Evolutionary conservation across 2,797 vertebrate species (phyloP), one percentile per base, ranked within the genome.

Genomic region (Platalea minor): DNA sequence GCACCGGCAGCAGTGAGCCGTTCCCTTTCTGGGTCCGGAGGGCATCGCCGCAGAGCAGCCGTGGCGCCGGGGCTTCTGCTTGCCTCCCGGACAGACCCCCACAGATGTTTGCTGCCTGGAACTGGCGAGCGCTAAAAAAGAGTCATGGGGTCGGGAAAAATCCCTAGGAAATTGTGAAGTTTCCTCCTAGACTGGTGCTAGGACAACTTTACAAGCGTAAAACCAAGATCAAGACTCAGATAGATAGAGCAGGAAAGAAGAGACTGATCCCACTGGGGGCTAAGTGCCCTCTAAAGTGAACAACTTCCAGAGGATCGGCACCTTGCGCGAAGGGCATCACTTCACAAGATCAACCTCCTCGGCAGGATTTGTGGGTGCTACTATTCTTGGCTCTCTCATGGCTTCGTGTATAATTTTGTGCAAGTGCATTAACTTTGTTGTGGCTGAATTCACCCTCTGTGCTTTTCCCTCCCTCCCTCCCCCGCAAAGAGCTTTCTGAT

Each of bases 231-330:
- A 80, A 91, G 60, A 88, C 57, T 86, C 11, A 5, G 48, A 82
- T 16, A 79, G 43, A 74, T 39, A 81, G 45, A 69, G 72, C 84
- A 97, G 89, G 93, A 95, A 95, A 86, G 35, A 73, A 91, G 68
- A 87, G 51, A 83, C 64, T 73, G 93, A 96, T 91, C 83, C 91
- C 21, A 46, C 85, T 92, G 89, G 64, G 80, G 85, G 72, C 82
- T 91, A 91, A 95, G 94, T 88, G 79, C 91, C 95, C 94, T 96
- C 95, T 88, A 92, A 82, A 86, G 89, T 69, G 67, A 96, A 92
- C 85, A 91, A 90, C 92, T 97, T 95, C 91, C 92, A 92, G 73
- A 94, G 70, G 69, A 96, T 84, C 2, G 0, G 89, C 91, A 86
- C 50, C 37, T 95, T 86, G 87, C 0, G 0, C 75, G 73, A 81